phyloP scores from a whole-genome alignment of 37 sponge, comb jelly and placozoan species.

The Halichondria panicea region DNA sequence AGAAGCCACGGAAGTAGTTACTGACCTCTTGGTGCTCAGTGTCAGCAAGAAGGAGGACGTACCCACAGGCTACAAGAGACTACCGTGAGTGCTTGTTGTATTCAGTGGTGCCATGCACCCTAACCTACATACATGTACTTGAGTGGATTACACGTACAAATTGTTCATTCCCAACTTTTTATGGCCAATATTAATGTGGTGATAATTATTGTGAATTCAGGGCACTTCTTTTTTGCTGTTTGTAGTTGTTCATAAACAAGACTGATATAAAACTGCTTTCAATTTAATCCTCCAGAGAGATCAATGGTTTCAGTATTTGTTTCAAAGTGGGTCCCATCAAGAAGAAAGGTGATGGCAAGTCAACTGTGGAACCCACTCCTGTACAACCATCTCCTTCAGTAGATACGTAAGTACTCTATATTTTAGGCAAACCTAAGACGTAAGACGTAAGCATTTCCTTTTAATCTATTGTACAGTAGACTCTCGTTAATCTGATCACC shows the following conservation, averaged over 20 bases:
- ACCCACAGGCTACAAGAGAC: constrained; percentile 47
- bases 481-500: too few relatives aligned
- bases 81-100: constrained; percentile 41
- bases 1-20: constrained; percentile 25
- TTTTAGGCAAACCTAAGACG: too few relatives aligned
- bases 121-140: neutral
- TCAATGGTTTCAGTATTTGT: constrained; percentile 71
- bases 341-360: constrained; percentile 16
- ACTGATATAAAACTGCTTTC: too few relatives aligned
- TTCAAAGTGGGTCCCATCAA: constrained; percentile 36
- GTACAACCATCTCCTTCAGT: neutral
- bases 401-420: too few relatives aligned
- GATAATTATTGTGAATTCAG: too few relatives aligned
- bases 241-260: too few relatives aligned
- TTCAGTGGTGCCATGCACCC: neutral
- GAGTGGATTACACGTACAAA: neutral
- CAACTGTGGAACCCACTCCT: neutral
- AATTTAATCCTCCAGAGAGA: constrained; percentile 62
- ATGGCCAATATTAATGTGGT: too few relatives aligned
- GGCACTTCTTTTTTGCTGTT: neutral
- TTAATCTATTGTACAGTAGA: too few relatives aligned
- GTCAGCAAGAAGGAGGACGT: constrained; percentile 40
- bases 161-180: too few relatives aligned
- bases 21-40: constrained; percentile 48
- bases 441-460: too few relatives aligned